Evolutionary conservation across 1,140 invertebrate genomes (phyloP).

Genomic region (Penaeus vannamei): DNA sequence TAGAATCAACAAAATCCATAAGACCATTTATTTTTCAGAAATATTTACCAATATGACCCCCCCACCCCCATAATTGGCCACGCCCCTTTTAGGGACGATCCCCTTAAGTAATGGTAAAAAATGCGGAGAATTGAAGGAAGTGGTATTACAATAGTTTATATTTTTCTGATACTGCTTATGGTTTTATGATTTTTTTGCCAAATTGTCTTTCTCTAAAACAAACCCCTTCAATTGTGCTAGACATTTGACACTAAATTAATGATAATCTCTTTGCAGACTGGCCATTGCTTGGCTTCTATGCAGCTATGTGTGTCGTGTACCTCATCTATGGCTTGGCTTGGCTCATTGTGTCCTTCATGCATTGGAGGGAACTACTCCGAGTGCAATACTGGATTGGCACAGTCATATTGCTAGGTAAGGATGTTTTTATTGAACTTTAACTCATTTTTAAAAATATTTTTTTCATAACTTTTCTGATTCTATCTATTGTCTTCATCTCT

Average conservation of each 20-base stretch:
- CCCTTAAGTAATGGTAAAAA: neutral
- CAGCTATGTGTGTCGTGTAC: conserved; percentile 91
- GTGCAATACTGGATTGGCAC: conserved; percentile 97
- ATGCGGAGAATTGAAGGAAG: too few species aligned
- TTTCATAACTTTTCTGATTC: too few species aligned
- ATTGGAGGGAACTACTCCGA: conserved; percentile 92
- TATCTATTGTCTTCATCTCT: too few species aligned
- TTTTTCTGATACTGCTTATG: too few species aligned
- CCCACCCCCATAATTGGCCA: too few species aligned
- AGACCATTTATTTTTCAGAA: too few species aligned
- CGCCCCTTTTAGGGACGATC: too few species aligned
- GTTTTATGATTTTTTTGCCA: neutral
- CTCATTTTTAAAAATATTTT: too few species aligned
- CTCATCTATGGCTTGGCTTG: conserved; percentile 86
- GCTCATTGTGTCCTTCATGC: conserved; percentile 85
- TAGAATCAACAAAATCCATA: too few species aligned
- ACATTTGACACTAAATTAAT: conserved; percentile 7
- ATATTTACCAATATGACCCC: too few species aligned
- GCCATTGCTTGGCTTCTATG: conserved; percentile 83
- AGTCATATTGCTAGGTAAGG: conserved; percentile 85
- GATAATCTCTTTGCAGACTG: conserved; percentile 57
- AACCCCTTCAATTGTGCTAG: neutral
- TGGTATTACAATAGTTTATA: too few species aligned
- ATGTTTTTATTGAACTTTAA: neutral
- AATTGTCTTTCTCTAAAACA: neutral